These are phyloP conservation scores for Conopomorpha cramerella DNA, from an alignment of 1,140 invertebrate genomes.

Conservation along the genomic window DNA sequence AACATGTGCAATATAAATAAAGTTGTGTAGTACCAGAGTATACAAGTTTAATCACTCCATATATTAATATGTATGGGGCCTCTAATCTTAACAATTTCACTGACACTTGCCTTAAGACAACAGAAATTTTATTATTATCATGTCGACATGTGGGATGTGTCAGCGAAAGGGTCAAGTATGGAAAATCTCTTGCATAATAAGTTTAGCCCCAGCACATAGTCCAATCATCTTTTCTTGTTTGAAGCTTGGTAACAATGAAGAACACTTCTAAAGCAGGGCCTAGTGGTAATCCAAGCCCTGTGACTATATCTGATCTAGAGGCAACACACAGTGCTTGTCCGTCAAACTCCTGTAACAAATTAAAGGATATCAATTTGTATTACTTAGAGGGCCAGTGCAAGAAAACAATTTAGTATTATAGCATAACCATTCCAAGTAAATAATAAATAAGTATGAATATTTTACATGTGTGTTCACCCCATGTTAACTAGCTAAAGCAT, in stretches of 20 bases:
- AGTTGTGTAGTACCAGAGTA: not conserved
- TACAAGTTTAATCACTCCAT: not conserved
- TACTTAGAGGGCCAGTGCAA: too few relatives aligned
- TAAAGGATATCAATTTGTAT: too few relatives aligned
- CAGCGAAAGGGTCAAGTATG: too few relatives aligned
- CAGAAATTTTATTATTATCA: not conserved
- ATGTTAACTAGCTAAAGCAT: too few relatives aligned
- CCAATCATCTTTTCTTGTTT: conserved; percentile 70
- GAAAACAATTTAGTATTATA: too few relatives aligned
- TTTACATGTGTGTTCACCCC: too few relatives aligned
- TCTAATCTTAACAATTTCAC: too few relatives aligned
- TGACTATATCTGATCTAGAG: conserved; percentile 79
- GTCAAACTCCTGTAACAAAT: conserved; percentile 80
- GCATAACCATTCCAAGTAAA: too few relatives aligned
- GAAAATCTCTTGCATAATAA: not conserved
- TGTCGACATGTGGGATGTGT: too few relatives aligned
- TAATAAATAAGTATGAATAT: too few relatives aligned
- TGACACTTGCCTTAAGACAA: not conserved
- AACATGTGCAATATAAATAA: not conserved
- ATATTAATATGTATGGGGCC: too few relatives aligned
- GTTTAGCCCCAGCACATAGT: conserved; percentile 67
- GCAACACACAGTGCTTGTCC: conserved; percentile 80
- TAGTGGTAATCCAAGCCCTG: conserved; percentile 75
- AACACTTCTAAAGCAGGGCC: conserved; percentile 89
- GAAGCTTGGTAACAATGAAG: conserved; percentile 73